These are phyloP conservation scores for Halyomorpha halys DNA, from an alignment of 1,140 invertebrate species.

Conservation along the genomic window DNA sequence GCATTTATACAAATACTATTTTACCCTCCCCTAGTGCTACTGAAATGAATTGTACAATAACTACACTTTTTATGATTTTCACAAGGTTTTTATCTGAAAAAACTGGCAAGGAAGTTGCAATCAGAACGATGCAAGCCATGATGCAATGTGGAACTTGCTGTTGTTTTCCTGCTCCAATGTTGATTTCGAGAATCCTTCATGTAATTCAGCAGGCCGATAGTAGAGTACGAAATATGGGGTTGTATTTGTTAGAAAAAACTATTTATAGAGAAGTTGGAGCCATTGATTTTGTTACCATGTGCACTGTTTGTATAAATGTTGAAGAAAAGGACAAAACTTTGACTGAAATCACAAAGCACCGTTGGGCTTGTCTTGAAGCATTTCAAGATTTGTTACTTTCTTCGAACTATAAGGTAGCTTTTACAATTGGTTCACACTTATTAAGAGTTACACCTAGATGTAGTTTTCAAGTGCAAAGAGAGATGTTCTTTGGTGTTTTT, in stretches of 20 bases:
- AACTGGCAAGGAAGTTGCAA: constrained; percentile 37
- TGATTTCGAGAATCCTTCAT: constrained; percentile 36
- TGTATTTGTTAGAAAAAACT: constrained; percentile 45
- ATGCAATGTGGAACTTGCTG: constrained; percentile 50
- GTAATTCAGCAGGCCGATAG: constrained; percentile 36
- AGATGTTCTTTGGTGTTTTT: constrained; percentile 47
- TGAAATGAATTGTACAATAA: constrained; percentile 41
- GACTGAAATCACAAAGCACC: constrained; percentile 23
- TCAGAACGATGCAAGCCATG: constrained; percentile 44
- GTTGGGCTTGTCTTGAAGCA: constrained; percentile 37
- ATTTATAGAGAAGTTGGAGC: constrained; percentile 48
- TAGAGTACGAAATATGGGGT: constrained; percentile 33
- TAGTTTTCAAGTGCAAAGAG: constrained; percentile 42
- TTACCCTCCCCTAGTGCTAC: constrained; percentile 32
- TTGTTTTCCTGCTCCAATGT: constrained; percentile 44
- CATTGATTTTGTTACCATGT: constrained; percentile 21
- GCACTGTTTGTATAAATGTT: constrained; percentile 21
- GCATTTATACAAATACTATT: constrained; percentile 34
- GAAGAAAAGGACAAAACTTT: constrained; percentile 17
- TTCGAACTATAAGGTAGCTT: constrained; percentile 44
- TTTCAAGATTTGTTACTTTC: constrained; percentile 46
- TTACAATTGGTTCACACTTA: constrained; percentile 46
- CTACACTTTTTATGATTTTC: constrained; percentile 46
- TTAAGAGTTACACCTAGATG: constrained; percentile 45
- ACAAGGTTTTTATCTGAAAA: constrained; percentile 42